Base-by-base conservation (phyloP, 2,888 invertebrate genomes). In the Oscheius sp. region DNA sequence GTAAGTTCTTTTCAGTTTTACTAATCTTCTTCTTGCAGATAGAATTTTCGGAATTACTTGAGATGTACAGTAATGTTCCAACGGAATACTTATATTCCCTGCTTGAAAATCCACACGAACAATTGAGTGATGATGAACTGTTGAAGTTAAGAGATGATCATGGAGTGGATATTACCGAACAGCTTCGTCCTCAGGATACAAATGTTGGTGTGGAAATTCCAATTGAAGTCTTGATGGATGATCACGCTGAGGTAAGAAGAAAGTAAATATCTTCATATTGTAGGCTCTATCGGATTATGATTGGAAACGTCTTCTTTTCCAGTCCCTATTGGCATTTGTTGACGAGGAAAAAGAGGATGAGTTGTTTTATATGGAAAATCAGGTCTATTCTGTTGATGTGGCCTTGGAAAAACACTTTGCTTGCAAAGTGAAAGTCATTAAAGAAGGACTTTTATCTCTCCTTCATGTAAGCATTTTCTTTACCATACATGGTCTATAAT, bases 391-490 rank as follows among this genome's bases (percentile, higher is more conserved):
- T n/a, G 28, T 22, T 12, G 56, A 66, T 20, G 28, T 26, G 2
- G 56, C 30, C 2, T 8, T 14, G 9, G 61, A 67, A n/a, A 32
- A 67, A 24, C 30, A 45, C 12, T 67, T 61, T 28, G 67, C 24
- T 1, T 24, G 5, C 4, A 67, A 67, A 22, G 20, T 67, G 57
- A 32, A 50, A 30, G 49, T 59, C 26, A 8, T 67, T 1, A 59
- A 33, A n/a, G 41, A 61, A 1, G 30, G 30, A 0, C 17, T 57
- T 8, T 22, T 17, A 20, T 57, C 59, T 12, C n/a, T 67, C 24
- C 32, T 59, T 22, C 61, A 59, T 38, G 67, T 67, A 22, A 49
- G 67, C 33, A 12, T n/a, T 32, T 47, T 32, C 33, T n/a, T 9
- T 63, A 14, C 20, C 45, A 5, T 22, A 3, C 22, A 0, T 49